Evolutionary conservation across 2,113 vertebrate genomes (phyloP).

Genomic region (Ceyx margarethae): DNA sequence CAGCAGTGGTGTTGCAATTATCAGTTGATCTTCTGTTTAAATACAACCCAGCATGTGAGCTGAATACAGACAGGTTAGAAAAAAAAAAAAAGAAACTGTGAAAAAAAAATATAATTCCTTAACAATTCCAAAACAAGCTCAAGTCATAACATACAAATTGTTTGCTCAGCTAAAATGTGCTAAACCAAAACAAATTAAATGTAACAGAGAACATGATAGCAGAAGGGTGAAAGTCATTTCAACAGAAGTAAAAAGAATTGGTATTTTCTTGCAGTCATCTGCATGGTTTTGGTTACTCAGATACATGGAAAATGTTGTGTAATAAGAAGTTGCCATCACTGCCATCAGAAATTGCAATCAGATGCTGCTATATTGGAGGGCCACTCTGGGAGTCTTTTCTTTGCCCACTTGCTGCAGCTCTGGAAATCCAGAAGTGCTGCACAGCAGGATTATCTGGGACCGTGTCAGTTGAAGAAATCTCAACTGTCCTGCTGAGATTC

Average conservation of each 20-base stretch:
- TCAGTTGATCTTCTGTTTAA: constrained; percentile 71
- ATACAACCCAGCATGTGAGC: constrained; percentile 65
- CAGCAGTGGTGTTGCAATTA: constrained; percentile 68
- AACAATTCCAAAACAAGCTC: constrained; percentile 3
- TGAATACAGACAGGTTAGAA: constrained; percentile 47
- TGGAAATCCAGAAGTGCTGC: not conserved
- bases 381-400: not conserved
- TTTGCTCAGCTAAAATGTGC: constrained; percentile 61
- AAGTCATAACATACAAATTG: constrained; percentile 55
- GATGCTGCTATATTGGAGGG: not conserved
- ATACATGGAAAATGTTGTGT: not conserved
- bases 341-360: constrained; percentile 1
- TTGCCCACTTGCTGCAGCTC: not conserved
- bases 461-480: not conserved
- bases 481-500: not conserved
- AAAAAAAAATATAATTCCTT: not conserved
- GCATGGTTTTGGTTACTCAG: constrained; percentile 14
- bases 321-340: not conserved
- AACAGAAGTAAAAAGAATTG: constrained; percentile 20
- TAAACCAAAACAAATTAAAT: constrained; percentile 66
- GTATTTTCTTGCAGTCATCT: not conserved
- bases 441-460: not conserved
- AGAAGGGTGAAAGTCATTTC: constrained; percentile 57
- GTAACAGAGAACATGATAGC: constrained; percentile 19
- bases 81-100: constrained; percentile 22